A percentile compares a stretch with the other conserved stretches of the same genome.
phyloP scores from a whole-genome alignment of 1,140 invertebrate species.

The Dreissena polymorpha region DNA sequence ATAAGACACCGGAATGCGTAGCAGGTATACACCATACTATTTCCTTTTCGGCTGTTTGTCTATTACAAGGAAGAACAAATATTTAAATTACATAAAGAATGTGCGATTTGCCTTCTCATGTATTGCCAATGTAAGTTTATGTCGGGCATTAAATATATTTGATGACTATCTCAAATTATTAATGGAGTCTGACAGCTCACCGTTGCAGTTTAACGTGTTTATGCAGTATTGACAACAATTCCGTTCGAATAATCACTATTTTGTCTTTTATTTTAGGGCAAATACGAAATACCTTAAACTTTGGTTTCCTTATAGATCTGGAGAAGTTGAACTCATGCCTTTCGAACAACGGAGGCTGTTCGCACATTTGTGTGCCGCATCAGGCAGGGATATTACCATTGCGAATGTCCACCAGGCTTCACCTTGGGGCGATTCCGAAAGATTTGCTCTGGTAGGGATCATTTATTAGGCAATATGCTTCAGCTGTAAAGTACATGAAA shows the following conservation, averaged over 20 bases:
- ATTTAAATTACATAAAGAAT: too few relatives aligned
- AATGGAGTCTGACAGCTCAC: too few relatives aligned
- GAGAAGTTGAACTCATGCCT: constrained; percentile 11
- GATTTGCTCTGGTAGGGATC: constrained; percentile 13
- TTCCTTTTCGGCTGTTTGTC: neutral
- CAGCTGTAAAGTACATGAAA: neutral
- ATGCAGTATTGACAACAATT: neutral
- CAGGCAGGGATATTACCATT: neutral
- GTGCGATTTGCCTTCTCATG: too few relatives aligned
- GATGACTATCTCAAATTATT: too few relatives aligned
- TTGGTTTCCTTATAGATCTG: neutral
- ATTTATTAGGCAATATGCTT: neutral
- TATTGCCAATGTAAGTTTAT: too few relatives aligned
- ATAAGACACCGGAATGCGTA: constrained; percentile 8
- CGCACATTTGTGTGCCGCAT: constrained; percentile 3
- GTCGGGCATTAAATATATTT: too few relatives aligned
- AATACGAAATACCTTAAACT: neutral
- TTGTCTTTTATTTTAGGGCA: neutral
- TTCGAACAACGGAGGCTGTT: constrained; percentile 28
- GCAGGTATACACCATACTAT: neutral
- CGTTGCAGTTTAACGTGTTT: neutral
- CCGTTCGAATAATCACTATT: neutral
- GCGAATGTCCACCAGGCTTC: constrained; percentile 27
- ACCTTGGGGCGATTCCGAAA: neutral
- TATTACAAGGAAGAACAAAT: too few relatives aligned